A percentile compares a stretch with the other conserved stretches of the same genome.
These are phyloP conservation scores for Chromis chromis DNA, from an alignment of 2,797 vertebrate species.

Conservation along the genomic window DNA sequence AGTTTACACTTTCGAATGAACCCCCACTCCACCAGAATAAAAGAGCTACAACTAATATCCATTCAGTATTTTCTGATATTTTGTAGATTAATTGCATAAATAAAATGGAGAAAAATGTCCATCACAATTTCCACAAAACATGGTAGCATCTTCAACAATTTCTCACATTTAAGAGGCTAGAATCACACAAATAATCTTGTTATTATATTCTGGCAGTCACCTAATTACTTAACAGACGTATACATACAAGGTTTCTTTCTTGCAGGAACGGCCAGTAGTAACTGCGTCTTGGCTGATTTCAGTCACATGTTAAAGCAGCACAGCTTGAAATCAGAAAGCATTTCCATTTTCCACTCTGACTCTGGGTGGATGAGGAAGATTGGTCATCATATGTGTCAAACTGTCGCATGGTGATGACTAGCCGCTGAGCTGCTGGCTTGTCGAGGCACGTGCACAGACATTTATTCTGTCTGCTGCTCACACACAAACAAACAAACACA, in stretches of 20 bases:
- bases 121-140: background rate
- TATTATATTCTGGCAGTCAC: background rate
- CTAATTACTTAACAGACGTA: background rate
- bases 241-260: background rate
- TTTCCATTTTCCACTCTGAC: constrained; percentile 61
- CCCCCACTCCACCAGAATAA: background rate
- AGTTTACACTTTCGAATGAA: background rate
- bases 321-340: constrained; percentile 64
- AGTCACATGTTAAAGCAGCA: constrained; percentile 54
- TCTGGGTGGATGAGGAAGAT: constrained; percentile 48
- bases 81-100: background rate
- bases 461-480: constrained; percentile 16
- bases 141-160: too few relatives aligned
- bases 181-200: too few relatives aligned
- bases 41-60: background rate
- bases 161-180: too few relatives aligned
- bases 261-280: background rate
- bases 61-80: background rate
- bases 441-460: constrained; percentile 3
- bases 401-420: constrained; percentile 14
- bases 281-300: constrained; percentile 28
- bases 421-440: constrained; percentile 14
- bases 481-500: constrained; percentile 14
- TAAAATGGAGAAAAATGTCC: background rate
- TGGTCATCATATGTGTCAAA: constrained; percentile 52